These are phyloP conservation scores for Helicolenus hilgendorfi DNA, from an alignment of 2,797 vertebrate species.

Conservation along the genomic window DNA sequence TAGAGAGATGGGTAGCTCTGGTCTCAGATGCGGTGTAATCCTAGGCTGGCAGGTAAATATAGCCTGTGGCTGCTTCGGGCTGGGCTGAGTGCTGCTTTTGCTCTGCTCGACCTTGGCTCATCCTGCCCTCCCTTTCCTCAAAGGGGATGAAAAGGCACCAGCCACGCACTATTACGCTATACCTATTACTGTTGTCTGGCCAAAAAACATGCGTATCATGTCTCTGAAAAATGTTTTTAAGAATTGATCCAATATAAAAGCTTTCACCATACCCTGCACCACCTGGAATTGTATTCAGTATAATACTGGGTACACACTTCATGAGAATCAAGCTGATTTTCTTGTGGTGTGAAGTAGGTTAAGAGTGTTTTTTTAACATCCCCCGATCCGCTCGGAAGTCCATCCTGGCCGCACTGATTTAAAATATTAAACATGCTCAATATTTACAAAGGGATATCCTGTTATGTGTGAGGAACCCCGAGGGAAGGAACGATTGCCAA, in stretches of 20 bases:
- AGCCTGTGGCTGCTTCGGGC: conserved; percentile 74
- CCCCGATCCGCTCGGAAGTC: too few species aligned
- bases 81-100: conserved; percentile 77
- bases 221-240: not conserved
- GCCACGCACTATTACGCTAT: not conserved
- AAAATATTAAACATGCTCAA: too few species aligned
- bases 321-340: too few species aligned
- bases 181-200: not conserved
- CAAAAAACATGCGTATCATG: not conserved
- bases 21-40: conserved; percentile 78
- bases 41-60: conserved; percentile 85
- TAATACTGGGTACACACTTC: too few species aligned
- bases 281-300: not conserved
- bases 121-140: conserved; percentile 57
- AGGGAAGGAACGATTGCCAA: too few species aligned
- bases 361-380: too few species aligned
- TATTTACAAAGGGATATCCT: too few species aligned
- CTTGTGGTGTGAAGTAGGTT: too few species aligned
- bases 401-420: too few species aligned
- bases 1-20: conserved; percentile 54
- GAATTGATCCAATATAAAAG: not conserved
- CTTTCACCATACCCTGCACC: not conserved
- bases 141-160: conserved; percentile 47
- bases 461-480: too few species aligned
- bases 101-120: conserved; percentile 82